Base-by-base conservation (phyloP, 2,113 vertebrate genomes). In the Daubentonia madagascariensis region DNA sequence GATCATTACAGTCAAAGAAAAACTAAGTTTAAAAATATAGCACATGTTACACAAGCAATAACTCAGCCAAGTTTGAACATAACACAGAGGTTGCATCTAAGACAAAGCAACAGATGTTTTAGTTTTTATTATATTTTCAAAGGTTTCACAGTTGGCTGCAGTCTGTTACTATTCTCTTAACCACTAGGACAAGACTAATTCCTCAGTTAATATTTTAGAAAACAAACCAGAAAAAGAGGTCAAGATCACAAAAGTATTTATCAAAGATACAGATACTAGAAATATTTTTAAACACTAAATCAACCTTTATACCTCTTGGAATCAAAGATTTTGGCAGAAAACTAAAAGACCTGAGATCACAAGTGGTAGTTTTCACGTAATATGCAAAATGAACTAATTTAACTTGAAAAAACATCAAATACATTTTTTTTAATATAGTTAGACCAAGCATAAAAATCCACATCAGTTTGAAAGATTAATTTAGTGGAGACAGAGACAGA, bases 181-280 rank as follows among this genome's bases (percentile, higher is more conserved):
- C 30, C 79, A 20, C 17, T 65, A 81, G 3, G 9, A 78, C 8
- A 65, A 97, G 52, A 81, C 28, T 78, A 91, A 92, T 79, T 89
- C 9, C 40, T 88, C 22, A 57, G 52, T 75, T 85, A 92, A n/a
- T 50, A 96, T 87, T 93, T 93, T 93, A 90, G 67, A 59, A 94
- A 96, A 93, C 18, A 96, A 95, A 35, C 78, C 37, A 70, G 30
- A 89, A 61, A 87, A 93, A 75, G 40, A 96, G 22, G 83, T 68
- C 32, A 84, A 94, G 28, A 90, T 84, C 57, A 85, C 25, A 76
- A 94, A 95, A 85, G 6, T 54, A 79, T n/a, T 0, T 45, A 63
- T 40, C 11, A 68, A 75, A 95, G 89, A 89, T 35, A 61, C 0
- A 94, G 16, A 90, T 14, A 78, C 25, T 75, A 59, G 14, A 95